Evolutionary conservation across 2,888 invertebrate genomes (phyloP).

Genomic region (Hoplodrina blanda): DNA sequence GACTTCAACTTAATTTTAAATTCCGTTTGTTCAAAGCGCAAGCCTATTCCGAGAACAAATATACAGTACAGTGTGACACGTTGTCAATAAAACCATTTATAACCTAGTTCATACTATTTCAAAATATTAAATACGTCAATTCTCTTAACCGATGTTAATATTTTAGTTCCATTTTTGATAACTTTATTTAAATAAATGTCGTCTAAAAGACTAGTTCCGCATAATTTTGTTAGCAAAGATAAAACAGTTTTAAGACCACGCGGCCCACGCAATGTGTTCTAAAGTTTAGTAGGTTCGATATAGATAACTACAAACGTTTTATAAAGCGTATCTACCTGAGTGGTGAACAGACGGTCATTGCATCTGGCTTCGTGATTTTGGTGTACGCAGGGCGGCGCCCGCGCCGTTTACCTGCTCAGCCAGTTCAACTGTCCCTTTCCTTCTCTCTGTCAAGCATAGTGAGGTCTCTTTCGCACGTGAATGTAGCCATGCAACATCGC

Average conservation of each 20-base stretch:
- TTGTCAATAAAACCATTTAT: slow-evolving; percentile 8
- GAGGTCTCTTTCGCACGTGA: slow-evolving; percentile 64
- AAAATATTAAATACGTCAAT: background rate
- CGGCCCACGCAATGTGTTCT: slow-evolving; percentile 54
- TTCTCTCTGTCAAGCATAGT: slow-evolving; percentile 52
- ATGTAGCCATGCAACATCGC: slow-evolving; percentile 73
- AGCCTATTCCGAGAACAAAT: slow-evolving; percentile 18
- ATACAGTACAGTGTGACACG: background rate
- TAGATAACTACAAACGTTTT: slow-evolving; percentile 42
- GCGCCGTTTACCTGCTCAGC: slow-evolving; percentile 78
- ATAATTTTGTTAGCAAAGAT: slow-evolving; percentile 41
- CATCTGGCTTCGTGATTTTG: slow-evolving; percentile 80
- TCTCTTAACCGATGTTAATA: slow-evolving; percentile 6
- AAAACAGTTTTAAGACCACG: slow-evolving; percentile 50
- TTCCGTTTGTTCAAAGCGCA: slow-evolving; percentile 25
- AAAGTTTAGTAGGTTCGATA: slow-evolving; percentile 50
- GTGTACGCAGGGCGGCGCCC: slow-evolving; percentile 71
- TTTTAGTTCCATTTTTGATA: background rate
- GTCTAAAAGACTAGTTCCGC: slow-evolving; percentile 12
- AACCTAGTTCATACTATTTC: no score
- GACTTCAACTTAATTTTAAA: slow-evolving; percentile 32
- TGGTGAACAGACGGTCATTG: slow-evolving; percentile 71
- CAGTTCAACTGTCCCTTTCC: slow-evolving; percentile 74
- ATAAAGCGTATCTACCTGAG: slow-evolving; percentile 56
- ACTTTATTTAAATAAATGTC: background rate